Conservation (phyloP, 2,797 vertebrate genomes). For the Gouania willdenowi region DNA sequence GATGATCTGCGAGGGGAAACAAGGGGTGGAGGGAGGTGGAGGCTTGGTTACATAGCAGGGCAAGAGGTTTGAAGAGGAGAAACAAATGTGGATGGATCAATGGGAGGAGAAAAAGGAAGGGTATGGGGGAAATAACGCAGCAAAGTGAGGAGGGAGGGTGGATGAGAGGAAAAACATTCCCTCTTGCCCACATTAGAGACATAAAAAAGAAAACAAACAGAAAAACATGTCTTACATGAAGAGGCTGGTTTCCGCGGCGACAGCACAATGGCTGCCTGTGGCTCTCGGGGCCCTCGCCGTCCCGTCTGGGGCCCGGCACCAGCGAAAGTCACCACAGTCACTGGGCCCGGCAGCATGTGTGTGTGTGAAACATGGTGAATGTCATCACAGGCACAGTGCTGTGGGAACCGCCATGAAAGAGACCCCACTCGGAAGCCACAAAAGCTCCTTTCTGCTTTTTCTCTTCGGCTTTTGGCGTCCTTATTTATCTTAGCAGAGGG, state of each 20-base stretch:
- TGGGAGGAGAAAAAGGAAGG: constrained; percentile 56
- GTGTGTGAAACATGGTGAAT: constrained; percentile 64
- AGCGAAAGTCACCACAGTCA: constrained; percentile 83
- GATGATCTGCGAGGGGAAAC: constrained; percentile 63
- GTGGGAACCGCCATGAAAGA: constrained; percentile 82
- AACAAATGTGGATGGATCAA: constrained; percentile 64
- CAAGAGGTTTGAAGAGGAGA: constrained; percentile 36
- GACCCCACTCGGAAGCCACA: constrained; percentile 76
- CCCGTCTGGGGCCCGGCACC: constrained; percentile 81
- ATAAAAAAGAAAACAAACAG: constrained; percentile 87
- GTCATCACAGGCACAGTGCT: constrained; percentile 66
- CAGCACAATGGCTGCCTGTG: constrained; percentile 84
- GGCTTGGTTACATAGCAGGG: constrained; percentile 35
- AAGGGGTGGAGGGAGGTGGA: constrained; percentile 14
- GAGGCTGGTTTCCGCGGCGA: constrained; percentile 85
- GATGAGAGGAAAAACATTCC: constrained; percentile 74
- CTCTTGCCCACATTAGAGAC: constrained; percentile 81
- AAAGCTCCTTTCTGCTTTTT: constrained; percentile 76
- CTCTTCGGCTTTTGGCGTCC: constrained; percentile 73
- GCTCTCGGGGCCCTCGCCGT: constrained; percentile 76
- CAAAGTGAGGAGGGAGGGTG: constrained; percentile 32
- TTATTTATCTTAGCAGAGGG: constrained; percentile 74
- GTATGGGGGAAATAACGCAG: constrained; percentile 41
- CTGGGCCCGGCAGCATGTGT: constrained; percentile 61
- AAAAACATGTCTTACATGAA: constrained; percentile 89